Percentiles rank a stretch among this genome's conserved stretches.
These are phyloP conservation scores for Drosophila kanekoi DNA, from an alignment of 2,888 invertebrate genomes.

Conservation along the genomic window DNA sequence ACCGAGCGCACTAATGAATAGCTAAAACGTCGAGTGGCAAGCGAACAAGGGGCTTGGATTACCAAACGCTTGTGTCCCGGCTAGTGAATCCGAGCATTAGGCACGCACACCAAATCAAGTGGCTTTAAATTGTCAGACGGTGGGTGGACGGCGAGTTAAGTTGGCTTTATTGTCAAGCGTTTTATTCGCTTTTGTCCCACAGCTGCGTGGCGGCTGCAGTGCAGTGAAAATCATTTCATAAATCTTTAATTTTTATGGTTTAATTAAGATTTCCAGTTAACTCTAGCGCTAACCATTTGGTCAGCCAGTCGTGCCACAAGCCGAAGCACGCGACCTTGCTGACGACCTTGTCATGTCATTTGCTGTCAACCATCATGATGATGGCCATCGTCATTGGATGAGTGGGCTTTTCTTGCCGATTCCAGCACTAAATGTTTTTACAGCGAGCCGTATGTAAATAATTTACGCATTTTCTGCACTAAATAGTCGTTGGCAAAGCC, in stretches of 20 bases:
- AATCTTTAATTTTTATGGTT: constrained; percentile 75
- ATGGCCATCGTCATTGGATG: constrained; percentile 31
- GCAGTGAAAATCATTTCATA: constrained; percentile 56
- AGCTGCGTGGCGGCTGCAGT: constrained; percentile 25
- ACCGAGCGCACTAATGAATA: constrained; percentile 54
- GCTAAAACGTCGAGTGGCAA: constrained; percentile 56
- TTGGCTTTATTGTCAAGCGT: constrained; percentile 38
- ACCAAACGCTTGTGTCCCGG: constrained; percentile 50
- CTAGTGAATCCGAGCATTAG: constrained; percentile 66
- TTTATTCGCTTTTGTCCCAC: constrained; percentile 9
- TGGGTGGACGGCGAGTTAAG: constrained; percentile 29
- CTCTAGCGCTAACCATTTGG: constrained; percentile 10
- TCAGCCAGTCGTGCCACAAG: constrained; percentile 10
- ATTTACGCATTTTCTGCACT: constrained; percentile 75
- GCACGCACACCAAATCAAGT: constrained; percentile 77
- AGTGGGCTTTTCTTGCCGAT: constrained; percentile 28
- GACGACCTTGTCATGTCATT: constrained; percentile 62
- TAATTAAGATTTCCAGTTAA: constrained; percentile 50
- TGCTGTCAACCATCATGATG: constrained; percentile 16
- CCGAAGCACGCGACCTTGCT: constrained; percentile 55
- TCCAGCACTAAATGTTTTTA: constrained; percentile 50
- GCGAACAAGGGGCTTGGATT: constrained; percentile 55
- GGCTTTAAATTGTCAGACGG: constrained; percentile 69
- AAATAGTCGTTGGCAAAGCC: constrained; percentile 69
- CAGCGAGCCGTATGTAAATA: constrained; percentile 52